A percentile compares a stretch with the other conserved stretches of the same genome.
phyloP scores from a whole-genome alignment of 2,888 invertebrate species.

The Eueremaeus valkanovi region DNA sequence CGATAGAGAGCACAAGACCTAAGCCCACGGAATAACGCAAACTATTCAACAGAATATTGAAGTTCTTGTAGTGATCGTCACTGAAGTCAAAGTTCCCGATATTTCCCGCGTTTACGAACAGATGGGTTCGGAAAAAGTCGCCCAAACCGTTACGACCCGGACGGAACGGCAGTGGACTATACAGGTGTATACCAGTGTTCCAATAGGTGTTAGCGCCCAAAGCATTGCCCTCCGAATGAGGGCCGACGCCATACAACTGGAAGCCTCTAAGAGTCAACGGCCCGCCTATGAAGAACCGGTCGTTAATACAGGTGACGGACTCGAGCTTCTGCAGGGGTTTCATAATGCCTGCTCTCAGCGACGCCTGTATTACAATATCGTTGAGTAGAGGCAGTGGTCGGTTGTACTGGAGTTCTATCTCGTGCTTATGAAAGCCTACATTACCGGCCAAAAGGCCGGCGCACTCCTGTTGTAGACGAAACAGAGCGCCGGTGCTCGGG shows the following conservation, averaged over 20 bases:
- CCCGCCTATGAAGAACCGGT: slow-evolving; percentile 82
- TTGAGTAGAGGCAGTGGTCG: slow-evolving; percentile 59
- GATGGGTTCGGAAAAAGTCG: slow-evolving; percentile 78
- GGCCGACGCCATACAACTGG: slow-evolving; percentile 77
- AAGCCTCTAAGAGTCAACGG: slow-evolving; percentile 85
- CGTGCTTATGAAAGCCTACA: slow-evolving; percentile 81
- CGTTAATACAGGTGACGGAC: slow-evolving; percentile 58
- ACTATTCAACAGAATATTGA: slow-evolving; percentile 50
- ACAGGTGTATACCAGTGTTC: slow-evolving; percentile 79
- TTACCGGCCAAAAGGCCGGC: slow-evolving; percentile 82
- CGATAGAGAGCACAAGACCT: slow-evolving; percentile 78
- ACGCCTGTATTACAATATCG: slow-evolving; percentile 53
- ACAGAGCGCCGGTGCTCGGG: slow-evolving; percentile 67
- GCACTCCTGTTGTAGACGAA: slow-evolving; percentile 65
- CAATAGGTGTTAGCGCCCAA: slow-evolving; percentile 67
- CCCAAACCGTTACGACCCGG: slow-evolving; percentile 73
- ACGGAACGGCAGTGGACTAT: slow-evolving; percentile 82
- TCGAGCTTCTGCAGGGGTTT: slow-evolving; percentile 26
- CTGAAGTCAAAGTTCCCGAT: slow-evolving; percentile 59
- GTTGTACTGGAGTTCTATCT: slow-evolving; percentile 67
- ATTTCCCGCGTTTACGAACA: slow-evolving; percentile 84
- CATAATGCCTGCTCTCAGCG: slow-evolving; percentile 36
- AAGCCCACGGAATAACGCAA: slow-evolving; percentile 70
- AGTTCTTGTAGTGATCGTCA: slow-evolving; percentile 50
- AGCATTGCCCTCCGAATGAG: slow-evolving; percentile 63